Conservation (phyloP, 1,140 invertebrate genomes). For the Aleiodes sp. region DNA sequence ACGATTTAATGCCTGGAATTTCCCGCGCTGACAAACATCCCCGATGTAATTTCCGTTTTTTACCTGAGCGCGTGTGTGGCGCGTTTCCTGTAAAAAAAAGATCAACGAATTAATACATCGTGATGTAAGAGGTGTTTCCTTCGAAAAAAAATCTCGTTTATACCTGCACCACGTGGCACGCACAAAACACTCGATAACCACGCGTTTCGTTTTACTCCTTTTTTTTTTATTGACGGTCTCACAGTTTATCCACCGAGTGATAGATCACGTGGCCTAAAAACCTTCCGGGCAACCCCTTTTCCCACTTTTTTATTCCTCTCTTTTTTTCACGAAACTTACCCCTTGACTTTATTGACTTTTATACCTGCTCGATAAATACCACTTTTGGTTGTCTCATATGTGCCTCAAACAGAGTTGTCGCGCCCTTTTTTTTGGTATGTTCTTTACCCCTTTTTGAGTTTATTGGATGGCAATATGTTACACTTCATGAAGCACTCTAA, state of each 20-base stretch:
- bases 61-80: constrained; percentile 11
- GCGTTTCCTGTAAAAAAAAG: constrained; percentile 1
- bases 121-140: constrained; percentile 14
- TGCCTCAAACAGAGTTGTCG: neutral
- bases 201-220: neutral
- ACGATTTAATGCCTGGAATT: too few relatives aligned
- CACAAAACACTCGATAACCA: constrained; percentile 16
- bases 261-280: neutral
- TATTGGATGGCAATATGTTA: neutral
- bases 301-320: neutral
- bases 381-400: too few relatives aligned
- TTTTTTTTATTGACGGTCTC: constrained; percentile 4
- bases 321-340: neutral
- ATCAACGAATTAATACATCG: constrained; percentile 12
- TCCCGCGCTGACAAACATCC: too few relatives aligned
- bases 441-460: neutral
- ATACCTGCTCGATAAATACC: constrained; percentile 3
- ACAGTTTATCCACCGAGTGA: constrained; percentile 7
- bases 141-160: neutral
- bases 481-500: too few relatives aligned
- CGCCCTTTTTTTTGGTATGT: neutral
- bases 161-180: constrained; percentile 6
- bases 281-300: constrained; percentile 3
- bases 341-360: constrained; percentile 13
- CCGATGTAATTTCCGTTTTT: neutral